Base-by-base conservation (phyloP, 1,140 invertebrate species). In the Acromyrmex charruanus region DNA sequence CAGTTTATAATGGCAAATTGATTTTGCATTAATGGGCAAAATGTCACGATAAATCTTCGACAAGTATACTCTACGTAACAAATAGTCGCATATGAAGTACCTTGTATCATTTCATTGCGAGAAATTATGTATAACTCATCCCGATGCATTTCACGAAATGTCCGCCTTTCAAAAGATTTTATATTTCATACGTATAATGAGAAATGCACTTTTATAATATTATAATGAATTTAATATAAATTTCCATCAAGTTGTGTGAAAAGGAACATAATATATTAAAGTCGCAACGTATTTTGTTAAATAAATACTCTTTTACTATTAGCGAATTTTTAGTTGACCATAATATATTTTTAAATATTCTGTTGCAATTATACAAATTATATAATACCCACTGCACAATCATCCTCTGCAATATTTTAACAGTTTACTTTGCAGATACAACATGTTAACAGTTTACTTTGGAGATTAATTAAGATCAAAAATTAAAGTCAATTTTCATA, bases 31-130 rank as follows among this genome's bases (percentile, higher is more conserved):
- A 59, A 82, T 55, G 7, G 12, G n/a, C 55, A 16, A 84, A 84
- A 84, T 84, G 69, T 61, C 80, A 63, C 69, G 55, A 74, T 75
- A 55, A 63, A 84, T 82, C 69, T 74, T 74, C 39, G 28, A 14
- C 25, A 51, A 75, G 35, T 74, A 63, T 25, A 25, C 49, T 39
- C 12, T 49, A 21, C 39, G 28, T 14, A 31, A 74, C 18, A 81
- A 81, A 82, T 59, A 71, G 14, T 21, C 21, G 21, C 18, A 55
- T 25, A 80, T 28, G 35, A 82, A 82, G 9, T 68, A 5, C 16
- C 14, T 31, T 31, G n/a, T 28, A 55, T 81, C 49, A 25, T 74
- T 82, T 51, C 53, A 49, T 14, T 16, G 21, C 10, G 53, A 61
- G 39, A 74, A 59, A 59, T 81, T 28, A 59, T 58, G 21, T 10